Evolutionary conservation across 2,113 vertebrate genomes (phyloP).

Genomic region (Pollachius pollachius): DNA sequence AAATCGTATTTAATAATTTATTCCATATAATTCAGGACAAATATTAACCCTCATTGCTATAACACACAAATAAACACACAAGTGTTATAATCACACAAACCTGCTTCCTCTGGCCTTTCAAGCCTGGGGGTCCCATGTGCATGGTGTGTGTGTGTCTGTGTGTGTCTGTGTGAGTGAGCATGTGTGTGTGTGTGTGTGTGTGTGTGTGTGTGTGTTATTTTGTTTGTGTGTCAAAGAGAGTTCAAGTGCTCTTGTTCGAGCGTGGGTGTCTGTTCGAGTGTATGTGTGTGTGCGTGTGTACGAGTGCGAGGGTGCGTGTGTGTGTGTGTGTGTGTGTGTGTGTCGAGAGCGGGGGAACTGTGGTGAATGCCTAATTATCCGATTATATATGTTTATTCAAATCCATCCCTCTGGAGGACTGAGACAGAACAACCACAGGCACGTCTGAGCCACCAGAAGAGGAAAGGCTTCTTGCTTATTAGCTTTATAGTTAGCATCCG

Average conservation of each 20-base stretch:
- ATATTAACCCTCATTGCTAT: slow-evolving; percentile 32
- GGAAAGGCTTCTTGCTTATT: no score
- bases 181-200: neutral
- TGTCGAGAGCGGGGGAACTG: slow-evolving; percentile 23
- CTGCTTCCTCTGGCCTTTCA: slow-evolving; percentile 50
- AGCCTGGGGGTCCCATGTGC: slow-evolving; percentile 28
- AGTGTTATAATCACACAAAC: slow-evolving; percentile 41
- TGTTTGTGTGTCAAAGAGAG: neutral
- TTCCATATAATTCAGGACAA: neutral
- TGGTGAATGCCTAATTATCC: slow-evolving; percentile 70
- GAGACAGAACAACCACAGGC: slow-evolving; percentile 12
- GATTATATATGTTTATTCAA: slow-evolving; percentile 78
- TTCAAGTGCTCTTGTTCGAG: neutral
- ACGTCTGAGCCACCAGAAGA: neutral
- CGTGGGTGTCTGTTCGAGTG: neutral
- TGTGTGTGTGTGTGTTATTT: no score
- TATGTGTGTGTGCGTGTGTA: neutral
- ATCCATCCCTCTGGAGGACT: slow-evolving; percentile 66
- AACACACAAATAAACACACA: slow-evolving; percentile 46
- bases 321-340: slow-evolving; percentile 1
- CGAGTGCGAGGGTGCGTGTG: neutral
- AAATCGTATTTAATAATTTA: no score
- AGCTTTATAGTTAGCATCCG: no score
- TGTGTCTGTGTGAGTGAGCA: slow-evolving; percentile 27
- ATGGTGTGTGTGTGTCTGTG: slow-evolving; percentile 13